A percentile compares a stretch with the other conserved stretches of the same genome.
These are phyloP conservation scores for Copsychus sechellarum DNA, from an alignment of 2,113 vertebrate species.

Conservation along the genomic window DNA sequence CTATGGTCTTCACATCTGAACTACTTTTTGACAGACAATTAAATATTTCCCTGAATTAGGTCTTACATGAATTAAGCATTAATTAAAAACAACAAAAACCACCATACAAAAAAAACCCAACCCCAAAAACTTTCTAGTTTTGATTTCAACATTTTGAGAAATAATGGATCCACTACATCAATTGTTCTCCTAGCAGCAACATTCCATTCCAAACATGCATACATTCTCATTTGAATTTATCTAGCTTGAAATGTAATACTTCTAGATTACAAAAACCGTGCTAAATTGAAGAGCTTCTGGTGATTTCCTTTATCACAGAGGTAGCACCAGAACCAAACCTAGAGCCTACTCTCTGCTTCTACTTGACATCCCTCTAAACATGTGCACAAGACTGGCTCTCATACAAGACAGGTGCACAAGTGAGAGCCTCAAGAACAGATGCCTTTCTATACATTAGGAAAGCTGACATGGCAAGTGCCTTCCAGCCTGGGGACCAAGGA, in stretches of 20 bases:
- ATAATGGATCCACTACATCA: background rate
- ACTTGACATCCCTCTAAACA: background rate
- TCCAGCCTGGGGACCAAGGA: background rate
- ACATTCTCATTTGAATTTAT: background rate
- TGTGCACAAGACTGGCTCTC: background rate
- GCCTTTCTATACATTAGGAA: background rate
- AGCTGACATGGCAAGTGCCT: background rate
- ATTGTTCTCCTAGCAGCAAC: background rate
- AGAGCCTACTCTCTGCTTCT: background rate
- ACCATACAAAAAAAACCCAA: background rate
- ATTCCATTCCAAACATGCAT: background rate
- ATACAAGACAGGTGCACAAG: too few relatives aligned
- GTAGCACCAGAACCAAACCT: background rate
- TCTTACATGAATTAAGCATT: background rate
- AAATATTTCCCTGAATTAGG: background rate
- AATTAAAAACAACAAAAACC: background rate
- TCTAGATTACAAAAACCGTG: background rate
- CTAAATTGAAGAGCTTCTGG: background rate
- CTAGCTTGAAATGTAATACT: background rate
- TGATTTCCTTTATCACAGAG: background rate
- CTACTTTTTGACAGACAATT: background rate
- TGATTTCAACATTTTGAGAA: background rate
- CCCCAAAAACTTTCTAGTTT: background rate
- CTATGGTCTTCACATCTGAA: background rate
- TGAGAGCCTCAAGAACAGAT: accelerated